phyloP scores from a whole-genome alignment of 2,888 invertebrate species.

The Craniophora ligustri region DNA sequence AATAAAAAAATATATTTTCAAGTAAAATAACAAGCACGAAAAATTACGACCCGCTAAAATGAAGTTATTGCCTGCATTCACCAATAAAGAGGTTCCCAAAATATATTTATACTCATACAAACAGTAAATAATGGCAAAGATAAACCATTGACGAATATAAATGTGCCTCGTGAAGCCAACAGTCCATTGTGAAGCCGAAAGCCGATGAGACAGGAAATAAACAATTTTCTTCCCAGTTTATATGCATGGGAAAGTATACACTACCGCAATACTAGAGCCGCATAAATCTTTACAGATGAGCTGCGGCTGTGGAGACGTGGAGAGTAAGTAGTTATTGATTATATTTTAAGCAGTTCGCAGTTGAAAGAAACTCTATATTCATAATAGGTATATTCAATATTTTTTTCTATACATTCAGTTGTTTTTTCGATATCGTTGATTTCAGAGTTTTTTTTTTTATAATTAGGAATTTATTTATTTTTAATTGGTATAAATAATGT shows the following conservation, averaged over 20 bases:
- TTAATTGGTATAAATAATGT: too few species aligned
- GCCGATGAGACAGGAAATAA: conserved; percentile 52
- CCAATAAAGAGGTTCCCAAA: not conserved
- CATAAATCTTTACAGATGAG: conserved; percentile 76
- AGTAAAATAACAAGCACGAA: not conserved
- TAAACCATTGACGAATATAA: conserved; percentile 28
- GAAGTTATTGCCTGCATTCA: not conserved
- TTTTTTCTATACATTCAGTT: conserved; percentile 8
- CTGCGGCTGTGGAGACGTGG: conserved; percentile 29
- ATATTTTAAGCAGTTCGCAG: conserved; percentile 26
- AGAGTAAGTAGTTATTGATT: conserved; percentile 52
- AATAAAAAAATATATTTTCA: not conserved
- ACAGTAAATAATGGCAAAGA: conserved; percentile 27
- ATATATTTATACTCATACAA: not conserved
- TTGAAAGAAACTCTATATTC: conserved; percentile 40
- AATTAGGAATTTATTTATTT: too few species aligned
- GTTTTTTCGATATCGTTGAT: not conserved
- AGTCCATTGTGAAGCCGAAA: conserved; percentile 28
- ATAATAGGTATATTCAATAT: too few species aligned
- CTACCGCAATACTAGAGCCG: conserved; percentile 55
- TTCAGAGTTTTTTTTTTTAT: too few species aligned
- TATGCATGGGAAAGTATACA: conserved; percentile 50
- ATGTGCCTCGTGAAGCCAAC: conserved; percentile 4
- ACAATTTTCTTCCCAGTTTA: conserved; percentile 55
- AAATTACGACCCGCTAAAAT: not conserved